Evolutionary conservation across 2,797 vertebrate genomes (phyloP).

Genomic region (Botia kubotai): DNA sequence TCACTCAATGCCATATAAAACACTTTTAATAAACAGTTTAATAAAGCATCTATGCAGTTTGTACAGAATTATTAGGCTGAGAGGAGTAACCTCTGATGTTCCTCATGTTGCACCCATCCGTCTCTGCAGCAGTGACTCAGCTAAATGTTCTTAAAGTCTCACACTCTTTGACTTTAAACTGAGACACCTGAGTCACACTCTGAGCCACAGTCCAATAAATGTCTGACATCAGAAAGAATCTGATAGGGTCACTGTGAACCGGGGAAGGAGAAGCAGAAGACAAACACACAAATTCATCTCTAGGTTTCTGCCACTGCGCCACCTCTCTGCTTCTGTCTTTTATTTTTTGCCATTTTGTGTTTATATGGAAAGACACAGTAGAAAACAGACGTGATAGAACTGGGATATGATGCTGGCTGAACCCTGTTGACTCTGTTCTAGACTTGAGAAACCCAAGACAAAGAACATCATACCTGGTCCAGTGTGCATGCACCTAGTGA

Average conservation of each 20-base stretch:
- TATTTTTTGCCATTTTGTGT: neutral
- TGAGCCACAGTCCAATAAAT: slow-evolving; percentile 66
- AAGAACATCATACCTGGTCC: too few relatives aligned
- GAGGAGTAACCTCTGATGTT: too few relatives aligned
- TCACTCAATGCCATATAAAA: too few relatives aligned
- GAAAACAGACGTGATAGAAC: too few relatives aligned
- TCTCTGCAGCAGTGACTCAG: slow-evolving; percentile 4
- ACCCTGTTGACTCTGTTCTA: too few relatives aligned
- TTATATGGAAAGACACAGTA: neutral
- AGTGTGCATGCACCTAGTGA: too few relatives aligned
- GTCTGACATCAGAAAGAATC: slow-evolving; percentile 72
- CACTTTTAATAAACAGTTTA: too few relatives aligned
- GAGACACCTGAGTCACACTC: slow-evolving; percentile 16
- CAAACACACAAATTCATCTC: slow-evolving; percentile 20
- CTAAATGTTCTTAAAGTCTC: neutral
- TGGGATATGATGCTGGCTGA: too few relatives aligned
- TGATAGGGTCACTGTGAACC: slow-evolving; percentile 63
- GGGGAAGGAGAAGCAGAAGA: slow-evolving; percentile 15
- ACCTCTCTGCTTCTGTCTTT: neutral
- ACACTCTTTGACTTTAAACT: neutral
- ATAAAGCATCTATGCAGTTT: too few relatives aligned
- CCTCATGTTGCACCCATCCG: too few relatives aligned
- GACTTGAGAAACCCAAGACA: too few relatives aligned
- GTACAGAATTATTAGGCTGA: too few relatives aligned
- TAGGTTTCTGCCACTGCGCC: slow-evolving; percentile 28